Evolutionary conservation across 2,888 invertebrate species (phyloP), one percentile per base, ranked within the genome.

Genomic region (Oegoconia quadripuncta): DNA sequence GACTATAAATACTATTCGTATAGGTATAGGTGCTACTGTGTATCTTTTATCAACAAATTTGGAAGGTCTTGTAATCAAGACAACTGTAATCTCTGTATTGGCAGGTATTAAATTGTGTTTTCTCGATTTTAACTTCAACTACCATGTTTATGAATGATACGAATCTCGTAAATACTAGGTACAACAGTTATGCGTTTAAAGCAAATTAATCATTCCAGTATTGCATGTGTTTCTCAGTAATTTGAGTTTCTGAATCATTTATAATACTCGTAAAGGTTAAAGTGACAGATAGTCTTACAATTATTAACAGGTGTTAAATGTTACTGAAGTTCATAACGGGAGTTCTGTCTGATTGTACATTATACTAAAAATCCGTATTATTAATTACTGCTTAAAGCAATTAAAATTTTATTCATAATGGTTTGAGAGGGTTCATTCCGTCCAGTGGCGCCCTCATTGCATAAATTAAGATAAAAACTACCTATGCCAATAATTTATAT

Each of bases 111-210:
- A 42, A 38, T 38, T 23, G 32, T 42, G 18, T 27, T 32, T 35
- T 34, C 27, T 26, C n/a, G 37, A 32, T 22, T 22, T 32, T 20
- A 41, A 41, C 36, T 38, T 42, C 38, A 42, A 27, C 12, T 38
- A 8, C 17, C 3, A 14, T 28, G 9, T 29, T 41, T 28, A 38
- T 32, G 37, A 34, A 23, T 37, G 42, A 34, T 42, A 22, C 16
- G 15, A 22, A 34, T 23, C 31, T 22, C 22, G 14, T 36, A 40
- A 35, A 35, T 35, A 40, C 27, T 30, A 29, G 34, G n/a, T 28
- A 29, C 23, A 33, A 34, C 11, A 34, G 17, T 18, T 13, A 37
- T 12, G 9, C 18, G 4, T 16, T 22, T 34, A 22, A n/a, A 18
- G 18, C 15, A 20, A 23, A 34, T 34, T 39, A 38, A 39, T 39